A percentile compares a stretch with the other conserved stretches of the same genome.
Evolutionary conservation across 2,113 vertebrate genomes (phyloP).

Genomic region (Bungarus multicinctus): DNA sequence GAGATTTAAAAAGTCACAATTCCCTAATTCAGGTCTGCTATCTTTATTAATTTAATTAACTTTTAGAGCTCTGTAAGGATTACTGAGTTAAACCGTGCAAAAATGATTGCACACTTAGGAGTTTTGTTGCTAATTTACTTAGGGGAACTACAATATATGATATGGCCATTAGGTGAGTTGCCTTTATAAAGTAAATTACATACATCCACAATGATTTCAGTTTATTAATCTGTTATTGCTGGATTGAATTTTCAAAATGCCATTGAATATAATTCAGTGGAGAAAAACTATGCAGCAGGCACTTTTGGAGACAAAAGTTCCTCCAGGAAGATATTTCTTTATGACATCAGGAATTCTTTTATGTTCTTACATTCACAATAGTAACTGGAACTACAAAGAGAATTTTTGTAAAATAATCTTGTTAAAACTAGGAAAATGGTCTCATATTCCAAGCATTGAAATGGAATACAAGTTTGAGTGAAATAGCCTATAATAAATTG

Average conservation of each 20-base stretch:
- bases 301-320: neutral
- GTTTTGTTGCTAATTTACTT: neutral
- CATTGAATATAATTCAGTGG: neutral
- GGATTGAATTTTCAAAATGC: neutral
- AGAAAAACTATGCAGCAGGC: neutral
- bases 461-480: neutral
- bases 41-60: neutral
- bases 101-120: neutral
- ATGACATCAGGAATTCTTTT: neutral
- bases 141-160: neutral
- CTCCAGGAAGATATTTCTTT: neutral
- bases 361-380: neutral
- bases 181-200: neutral
- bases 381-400: neutral
- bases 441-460: neutral
- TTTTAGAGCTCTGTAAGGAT: neutral
- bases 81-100: neutral
- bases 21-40: neutral
- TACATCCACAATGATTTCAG: neutral
- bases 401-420: neutral
- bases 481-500: neutral
- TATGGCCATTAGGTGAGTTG: neutral
- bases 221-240: neutral
- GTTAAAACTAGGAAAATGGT: neutral
- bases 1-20: neutral